Evolutionary conservation across 1,140 invertebrate genomes (phyloP), one percentile per base, ranked within the genome.

Genomic region (Cydia splendana): DNA sequence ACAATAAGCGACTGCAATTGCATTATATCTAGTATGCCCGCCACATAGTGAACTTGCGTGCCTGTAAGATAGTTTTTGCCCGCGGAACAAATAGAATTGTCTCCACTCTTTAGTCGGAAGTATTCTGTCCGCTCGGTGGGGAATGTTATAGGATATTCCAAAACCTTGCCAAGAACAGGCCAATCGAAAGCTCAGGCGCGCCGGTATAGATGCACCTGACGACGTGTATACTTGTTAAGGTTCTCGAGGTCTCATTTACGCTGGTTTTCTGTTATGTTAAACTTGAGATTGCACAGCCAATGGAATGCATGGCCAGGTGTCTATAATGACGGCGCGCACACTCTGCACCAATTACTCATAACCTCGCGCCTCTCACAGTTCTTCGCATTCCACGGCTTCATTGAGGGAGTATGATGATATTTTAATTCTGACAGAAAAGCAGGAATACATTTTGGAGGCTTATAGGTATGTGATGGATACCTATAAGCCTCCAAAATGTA

Each of bases 281-380:
- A 62, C 57, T 62, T 62, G 5, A 7, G 18, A 24, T 20, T 20
- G 57, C n/a, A 18, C n/a, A 18, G 57, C 57, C 4, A 62, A 24
- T 20, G 20, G 57, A 62, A 12, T 24, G 20, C 10, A 24, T 24
- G 57, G 57, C 57, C 57, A 62, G 57, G 57, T 62, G 20, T 62
- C 57, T 62, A 62, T 62, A 62, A 62, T 62, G 57, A 62, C 20
- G 57, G 57, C 57, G 57, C 57, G 57, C 57, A 62, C 51, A 53
- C 51, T 53, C 57, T 24, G 57, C 57, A 24, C 57, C 57, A 62
- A 62, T 62, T 62, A 62, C 57, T 62, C 18, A 62, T 62, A 62
- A 62, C 57, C 34, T 34, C 57, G 20, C 57, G 57, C 18, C 57
- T 62, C 57, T 62, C 20, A 62, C 57, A 62, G 57, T 24, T 62